A percentile compares a stretch with the other conserved stretches of the same genome.
Conservation (phyloP, 2,888 invertebrate genomes). For the Leptinotarsa haldemani region DNA sequence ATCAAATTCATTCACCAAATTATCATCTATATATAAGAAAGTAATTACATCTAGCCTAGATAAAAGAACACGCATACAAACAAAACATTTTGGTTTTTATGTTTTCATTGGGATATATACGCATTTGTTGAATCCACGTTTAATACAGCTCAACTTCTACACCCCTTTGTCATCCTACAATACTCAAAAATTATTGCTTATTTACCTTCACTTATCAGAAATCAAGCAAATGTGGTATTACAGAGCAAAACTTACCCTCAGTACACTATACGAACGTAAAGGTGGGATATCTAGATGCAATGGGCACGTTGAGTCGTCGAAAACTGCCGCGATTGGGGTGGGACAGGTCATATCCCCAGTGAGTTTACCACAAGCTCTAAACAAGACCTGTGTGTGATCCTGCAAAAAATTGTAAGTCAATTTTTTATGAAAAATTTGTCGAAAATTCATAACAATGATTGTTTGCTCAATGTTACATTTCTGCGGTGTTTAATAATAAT, state of each 20-base stretch:
- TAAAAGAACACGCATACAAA: no score
- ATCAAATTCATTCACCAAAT: no score
- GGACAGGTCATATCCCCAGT: conserved; percentile 78
- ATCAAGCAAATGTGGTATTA: no score
- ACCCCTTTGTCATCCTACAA: no score
- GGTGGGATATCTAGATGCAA: conserved; percentile 78
- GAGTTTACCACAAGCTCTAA: conserved; percentile 79
- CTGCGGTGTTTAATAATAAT: background rate
- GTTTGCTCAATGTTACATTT: background rate
- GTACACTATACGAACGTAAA: conserved; percentile 73
- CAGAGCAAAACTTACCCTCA: conserved; percentile 70
- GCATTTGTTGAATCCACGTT: no score
- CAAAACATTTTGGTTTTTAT: no score
- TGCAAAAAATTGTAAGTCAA: conserved; percentile 32
- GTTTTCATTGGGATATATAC: no score
- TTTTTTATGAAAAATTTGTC: background rate
- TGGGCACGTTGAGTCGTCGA: conserved; percentile 75
- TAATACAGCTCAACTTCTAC: no score
- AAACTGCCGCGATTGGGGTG: conserved; percentile 78
- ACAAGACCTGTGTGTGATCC: conserved; percentile 73
- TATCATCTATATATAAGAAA: no score
- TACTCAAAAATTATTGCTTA: no score
- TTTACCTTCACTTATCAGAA: no score
- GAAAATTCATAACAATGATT: background rate
- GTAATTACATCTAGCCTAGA: no score